These are phyloP conservation scores for Microcebus jonahi DNA, from an alignment of 2,113 vertebrate species.

Conservation along the genomic window DNA sequence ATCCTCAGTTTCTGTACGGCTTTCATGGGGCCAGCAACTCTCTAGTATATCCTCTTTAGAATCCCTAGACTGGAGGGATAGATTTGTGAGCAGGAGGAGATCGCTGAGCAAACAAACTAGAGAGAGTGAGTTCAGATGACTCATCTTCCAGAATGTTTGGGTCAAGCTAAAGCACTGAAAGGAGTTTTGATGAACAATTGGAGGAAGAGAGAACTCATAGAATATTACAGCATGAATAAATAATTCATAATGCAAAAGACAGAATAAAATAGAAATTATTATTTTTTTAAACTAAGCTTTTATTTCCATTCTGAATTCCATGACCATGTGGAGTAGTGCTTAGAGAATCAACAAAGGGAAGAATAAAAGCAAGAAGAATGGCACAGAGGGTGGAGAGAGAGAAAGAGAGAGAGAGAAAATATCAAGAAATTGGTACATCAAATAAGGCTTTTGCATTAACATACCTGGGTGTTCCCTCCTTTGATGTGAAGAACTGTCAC, in stretches of 20 bases:
- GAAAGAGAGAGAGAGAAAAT: background rate
- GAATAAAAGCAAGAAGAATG: background rate
- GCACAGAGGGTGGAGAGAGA: no score
- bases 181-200: constrained; percentile 21
- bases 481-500: background rate
- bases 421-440: background rate
- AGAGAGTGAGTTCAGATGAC: background rate
- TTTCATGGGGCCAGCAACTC: background rate
- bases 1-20: background rate
- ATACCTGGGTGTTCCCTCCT: accelerated
- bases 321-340: background rate
- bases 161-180: constrained; percentile 32
- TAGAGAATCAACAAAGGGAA: background rate
- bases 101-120: background rate
- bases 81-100: background rate
- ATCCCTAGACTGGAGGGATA: background rate
- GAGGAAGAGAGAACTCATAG: background rate
- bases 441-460: background rate
- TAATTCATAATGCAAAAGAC: constrained; percentile 41
- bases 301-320: background rate
- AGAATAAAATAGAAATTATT: constrained; percentile 50
- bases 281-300: constrained; percentile 40
- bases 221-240: constrained; percentile 30
- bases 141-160: background rate
- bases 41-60: background rate